Percentiles rank a stretch among this genome's conserved stretches.
These are phyloP conservation scores for Poecilia latipinna DNA, from an alignment of 2,113 vertebrate genomes.

Conservation along the genomic window DNA sequence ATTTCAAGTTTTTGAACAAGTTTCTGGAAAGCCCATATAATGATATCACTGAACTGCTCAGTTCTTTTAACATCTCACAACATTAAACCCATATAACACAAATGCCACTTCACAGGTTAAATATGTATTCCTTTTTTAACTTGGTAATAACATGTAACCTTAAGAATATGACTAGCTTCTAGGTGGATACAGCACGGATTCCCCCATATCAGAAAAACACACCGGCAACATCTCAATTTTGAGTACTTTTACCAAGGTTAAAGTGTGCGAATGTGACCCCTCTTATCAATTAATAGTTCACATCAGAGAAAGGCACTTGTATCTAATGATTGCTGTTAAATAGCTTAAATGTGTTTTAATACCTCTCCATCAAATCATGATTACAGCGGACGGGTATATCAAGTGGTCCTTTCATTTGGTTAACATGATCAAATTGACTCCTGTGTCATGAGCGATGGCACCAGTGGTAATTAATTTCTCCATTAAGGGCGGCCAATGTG, in stretches of 20 bases:
- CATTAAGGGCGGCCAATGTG: slow-evolving; percentile 79
- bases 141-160: too few species aligned
- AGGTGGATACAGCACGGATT: background rate
- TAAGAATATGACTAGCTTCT: too few species aligned
- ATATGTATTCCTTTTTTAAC: too few species aligned
- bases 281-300: slow-evolving; percentile 70
- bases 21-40: too few species aligned
- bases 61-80: too few species aligned
- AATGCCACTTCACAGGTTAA: too few species aligned
- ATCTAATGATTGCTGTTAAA: slow-evolving; percentile 76
- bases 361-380: slow-evolving; percentile 71
- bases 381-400: slow-evolving; percentile 76
- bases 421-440: slow-evolving; percentile 82
- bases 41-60: too few species aligned
- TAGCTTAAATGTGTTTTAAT: slow-evolving; percentile 75
- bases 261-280: slow-evolving; percentile 54
- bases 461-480: slow-evolving; percentile 81
- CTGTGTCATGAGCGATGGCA: slow-evolving; percentile 78
- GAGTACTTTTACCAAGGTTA: slow-evolving; percentile 69
- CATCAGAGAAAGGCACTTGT: slow-evolving; percentile 61
- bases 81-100: too few species aligned
- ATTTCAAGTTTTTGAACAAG: too few species aligned
- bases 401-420: slow-evolving; percentile 76
- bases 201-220: background rate
- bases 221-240: slow-evolving; percentile 49